Percentiles rank a stretch among this genome's conserved stretches.
These are phyloP conservation scores for Myiozetetes cayanensis DNA, from an alignment of 2,113 vertebrate genomes.

Conservation along the genomic window DNA sequence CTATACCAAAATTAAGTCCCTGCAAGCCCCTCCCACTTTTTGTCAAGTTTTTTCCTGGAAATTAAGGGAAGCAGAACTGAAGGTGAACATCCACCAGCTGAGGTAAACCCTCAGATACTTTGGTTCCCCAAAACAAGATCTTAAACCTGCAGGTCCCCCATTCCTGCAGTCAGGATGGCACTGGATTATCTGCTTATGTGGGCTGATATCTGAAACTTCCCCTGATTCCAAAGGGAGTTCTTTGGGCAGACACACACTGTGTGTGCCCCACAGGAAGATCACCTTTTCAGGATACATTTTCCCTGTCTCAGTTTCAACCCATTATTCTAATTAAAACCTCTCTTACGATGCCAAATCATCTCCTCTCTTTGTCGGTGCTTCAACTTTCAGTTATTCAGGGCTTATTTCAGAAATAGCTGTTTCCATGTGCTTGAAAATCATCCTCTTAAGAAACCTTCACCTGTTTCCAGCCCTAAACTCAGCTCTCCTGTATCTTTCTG, in stretches of 20 bases:
- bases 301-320: background rate
- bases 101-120: background rate
- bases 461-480: background rate
- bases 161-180: background rate
- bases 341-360: background rate
- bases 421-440: background rate
- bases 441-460: background rate
- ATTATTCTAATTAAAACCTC: background rate
- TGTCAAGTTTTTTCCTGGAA: background rate
- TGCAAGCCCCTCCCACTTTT: background rate
- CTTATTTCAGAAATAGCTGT: background rate
- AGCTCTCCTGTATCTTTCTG: background rate
- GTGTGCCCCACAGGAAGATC: background rate
- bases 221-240: background rate
- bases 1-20: background rate
- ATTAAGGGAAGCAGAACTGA: background rate
- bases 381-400: background rate
- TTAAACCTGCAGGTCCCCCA: background rate
- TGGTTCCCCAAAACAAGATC: background rate
- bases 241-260: rapidly evolving
- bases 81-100: background rate
- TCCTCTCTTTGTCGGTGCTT: background rate
- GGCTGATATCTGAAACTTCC: background rate
- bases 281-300: background rate
- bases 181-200: background rate